phyloP scores from a whole-genome alignment of 2,888 invertebrate species.

The Serripes groenlandicus region DNA sequence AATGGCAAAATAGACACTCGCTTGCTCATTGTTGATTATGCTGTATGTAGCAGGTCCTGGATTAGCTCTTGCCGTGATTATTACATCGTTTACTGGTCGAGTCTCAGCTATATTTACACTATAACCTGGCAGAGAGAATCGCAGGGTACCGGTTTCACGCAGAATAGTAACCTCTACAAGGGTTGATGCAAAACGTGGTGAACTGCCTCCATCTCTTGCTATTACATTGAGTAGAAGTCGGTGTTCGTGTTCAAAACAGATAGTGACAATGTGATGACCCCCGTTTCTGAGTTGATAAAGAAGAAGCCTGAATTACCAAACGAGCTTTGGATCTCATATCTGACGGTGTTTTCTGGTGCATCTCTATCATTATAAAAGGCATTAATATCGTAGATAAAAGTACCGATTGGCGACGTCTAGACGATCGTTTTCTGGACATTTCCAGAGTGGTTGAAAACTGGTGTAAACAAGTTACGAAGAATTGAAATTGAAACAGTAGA shows the following conservation, averaged over 20 bases:
- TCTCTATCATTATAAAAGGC: slow-evolving; percentile 73
- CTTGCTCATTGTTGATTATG: slow-evolving; percentile 68
- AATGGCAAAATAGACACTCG: slow-evolving; percentile 69
- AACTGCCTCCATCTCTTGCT: slow-evolving; percentile 79
- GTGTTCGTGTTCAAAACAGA: slow-evolving; percentile 74
- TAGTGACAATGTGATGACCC: slow-evolving; percentile 75
- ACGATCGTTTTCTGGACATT: slow-evolving; percentile 85
- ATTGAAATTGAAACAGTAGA: slow-evolving; percentile 73
- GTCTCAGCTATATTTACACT: slow-evolving; percentile 75
- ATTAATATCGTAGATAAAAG: slow-evolving; percentile 71
- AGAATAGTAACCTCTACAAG: slow-evolving; percentile 77
- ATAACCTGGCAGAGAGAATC: slow-evolving; percentile 74
- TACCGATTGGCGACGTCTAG: slow-evolving; percentile 76
- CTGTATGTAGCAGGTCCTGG: slow-evolving; percentile 74
- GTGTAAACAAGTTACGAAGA: slow-evolving; percentile 71
- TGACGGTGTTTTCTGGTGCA: slow-evolving; percentile 67
- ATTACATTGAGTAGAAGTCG: slow-evolving; percentile 77
- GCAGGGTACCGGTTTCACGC: slow-evolving; percentile 69
- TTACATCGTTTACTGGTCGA: slow-evolving; percentile 53
- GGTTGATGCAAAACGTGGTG: slow-evolving; percentile 68
- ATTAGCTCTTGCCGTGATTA: slow-evolving; percentile 71
- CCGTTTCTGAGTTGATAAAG: slow-evolving; percentile 79
- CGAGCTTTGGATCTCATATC: slow-evolving; percentile 42
- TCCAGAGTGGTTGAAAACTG: slow-evolving; percentile 89
- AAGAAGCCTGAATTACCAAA: slow-evolving; percentile 67